Evolutionary conservation across 2,888 invertebrate species (phyloP).

Genomic region (Cacoxenus indagator): DNA sequence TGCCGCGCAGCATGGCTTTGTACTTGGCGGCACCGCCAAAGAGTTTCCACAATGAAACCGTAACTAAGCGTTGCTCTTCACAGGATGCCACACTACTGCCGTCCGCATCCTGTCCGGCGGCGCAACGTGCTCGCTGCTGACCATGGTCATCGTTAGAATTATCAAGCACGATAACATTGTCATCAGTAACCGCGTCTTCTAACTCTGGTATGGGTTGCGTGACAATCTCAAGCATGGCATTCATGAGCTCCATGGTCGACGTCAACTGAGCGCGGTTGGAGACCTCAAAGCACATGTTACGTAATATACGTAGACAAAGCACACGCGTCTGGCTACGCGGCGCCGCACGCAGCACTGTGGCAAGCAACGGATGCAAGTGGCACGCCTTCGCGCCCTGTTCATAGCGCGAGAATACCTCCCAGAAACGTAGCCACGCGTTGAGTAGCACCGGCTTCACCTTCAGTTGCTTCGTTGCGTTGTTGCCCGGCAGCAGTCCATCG

Average conservation of each 20-base stretch:
- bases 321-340: conserved; percentile 43
- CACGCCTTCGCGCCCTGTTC: conserved; percentile 58
- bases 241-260: conserved; percentile 50
- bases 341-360: conserved; percentile 47
- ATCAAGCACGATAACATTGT: neutral
- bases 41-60: conserved; percentile 64
- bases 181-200: neutral
- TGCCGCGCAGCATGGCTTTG: conserved; percentile 60
- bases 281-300: conserved; percentile 67
- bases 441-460: conserved; percentile 56
- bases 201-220: conserved; percentile 31
- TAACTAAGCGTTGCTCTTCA: conserved; percentile 61
- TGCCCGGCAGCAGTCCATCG: conserved; percentile 61
- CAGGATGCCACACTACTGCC: conserved; percentile 34
- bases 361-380: conserved; percentile 57
- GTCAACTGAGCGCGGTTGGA: conserved; percentile 60
- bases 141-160: neutral
- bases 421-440: conserved; percentile 64
- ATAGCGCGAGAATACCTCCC: conserved; percentile 67
- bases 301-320: conserved; percentile 59
- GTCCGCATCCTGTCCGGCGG: neutral
- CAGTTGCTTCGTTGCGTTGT: conserved; percentile 35
- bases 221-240: conserved; percentile 51
- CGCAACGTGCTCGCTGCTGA: conserved; percentile 21
- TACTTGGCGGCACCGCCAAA: conserved; percentile 65